Conservation (phyloP, 35 echinoderm and acorn worm species). For the Apostichopus japonicus region DNA sequence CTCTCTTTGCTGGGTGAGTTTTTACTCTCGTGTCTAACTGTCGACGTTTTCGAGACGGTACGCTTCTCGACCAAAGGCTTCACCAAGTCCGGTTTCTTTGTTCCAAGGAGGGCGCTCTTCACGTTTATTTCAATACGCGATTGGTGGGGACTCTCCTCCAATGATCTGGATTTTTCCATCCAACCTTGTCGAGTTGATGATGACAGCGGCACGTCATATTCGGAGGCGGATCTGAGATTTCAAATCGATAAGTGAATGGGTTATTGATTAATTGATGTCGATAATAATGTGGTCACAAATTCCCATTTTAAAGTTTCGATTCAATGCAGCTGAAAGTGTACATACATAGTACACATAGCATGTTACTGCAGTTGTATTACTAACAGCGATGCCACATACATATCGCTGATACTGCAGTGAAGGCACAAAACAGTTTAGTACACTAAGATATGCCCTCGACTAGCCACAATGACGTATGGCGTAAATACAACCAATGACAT, state of each 20-base stretch:
- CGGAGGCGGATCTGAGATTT: conserved; percentile 22
- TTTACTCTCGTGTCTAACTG: conserved; percentile 39
- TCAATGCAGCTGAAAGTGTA: too few relatives aligned
- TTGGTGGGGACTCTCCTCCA: conserved; percentile 24
- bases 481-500: too few relatives aligned
- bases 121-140: not conserved
- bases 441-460: too few relatives aligned
- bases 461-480: too few relatives aligned
- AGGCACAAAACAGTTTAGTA: too few relatives aligned
- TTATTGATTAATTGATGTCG: not conserved
- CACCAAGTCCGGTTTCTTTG: not conserved
- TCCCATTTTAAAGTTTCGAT: too few relatives aligned
- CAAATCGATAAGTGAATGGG: too few relatives aligned
- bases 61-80: conserved; percentile 17
- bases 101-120: not conserved
- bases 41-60: conserved; percentile 39
- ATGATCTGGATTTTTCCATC: conserved; percentile 19
- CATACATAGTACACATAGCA: too few relatives aligned
- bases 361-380: too few relatives aligned
- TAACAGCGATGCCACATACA: too few relatives aligned
- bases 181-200: not conserved
- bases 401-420: too few relatives aligned
- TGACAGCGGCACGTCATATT: conserved; percentile 31
- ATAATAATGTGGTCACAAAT: not conserved
- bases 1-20: conserved; percentile 19